These are phyloP conservation scores for Eurypyga helias DNA, from an alignment of 2,113 vertebrate species.

Conservation along the genomic window DNA sequence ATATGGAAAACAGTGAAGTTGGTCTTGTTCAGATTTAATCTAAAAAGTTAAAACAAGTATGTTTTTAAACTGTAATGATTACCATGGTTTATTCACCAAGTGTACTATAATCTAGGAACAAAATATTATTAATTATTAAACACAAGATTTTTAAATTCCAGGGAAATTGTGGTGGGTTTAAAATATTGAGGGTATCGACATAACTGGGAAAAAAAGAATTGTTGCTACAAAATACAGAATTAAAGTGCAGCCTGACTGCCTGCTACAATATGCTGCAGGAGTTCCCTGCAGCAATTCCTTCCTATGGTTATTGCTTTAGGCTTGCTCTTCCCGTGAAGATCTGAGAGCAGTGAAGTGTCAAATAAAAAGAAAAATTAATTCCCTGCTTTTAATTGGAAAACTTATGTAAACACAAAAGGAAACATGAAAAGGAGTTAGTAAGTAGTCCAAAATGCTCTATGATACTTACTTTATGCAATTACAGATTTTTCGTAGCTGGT, in stretches of 20 bases:
- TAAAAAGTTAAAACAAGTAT: not conserved
- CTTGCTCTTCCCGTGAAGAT: not conserved
- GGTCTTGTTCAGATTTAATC: not conserved
- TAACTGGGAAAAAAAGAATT: not conserved
- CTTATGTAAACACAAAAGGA: not conserved
- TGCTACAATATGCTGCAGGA: not conserved
- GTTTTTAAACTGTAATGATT: not conserved
- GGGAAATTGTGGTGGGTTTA: not conserved
- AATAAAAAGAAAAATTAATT: slow-evolving; percentile 21
- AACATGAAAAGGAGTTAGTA: slow-evolving; percentile 35
- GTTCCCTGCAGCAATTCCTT: not conserved
- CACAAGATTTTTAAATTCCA: not conserved
- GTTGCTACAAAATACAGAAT: not conserved
- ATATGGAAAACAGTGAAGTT: not conserved
- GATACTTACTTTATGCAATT: not conserved
- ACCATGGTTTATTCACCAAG: not conserved
- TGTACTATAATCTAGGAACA: not conserved
- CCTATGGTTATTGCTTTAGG: slow-evolving; percentile 4
- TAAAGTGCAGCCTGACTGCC: not conserved
- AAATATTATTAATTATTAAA: not conserved
- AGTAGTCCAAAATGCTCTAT: not conserved
- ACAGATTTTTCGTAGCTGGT: not conserved
- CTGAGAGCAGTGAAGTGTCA: not conserved
- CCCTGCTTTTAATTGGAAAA: slow-evolving; percentile 15
- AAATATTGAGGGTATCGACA: not conserved